A percentile compares a stretch with the other conserved stretches of the same genome.
phyloP scores from a whole-genome alignment of 2,113 vertebrate species.

The Donacobius atricapilla region DNA sequence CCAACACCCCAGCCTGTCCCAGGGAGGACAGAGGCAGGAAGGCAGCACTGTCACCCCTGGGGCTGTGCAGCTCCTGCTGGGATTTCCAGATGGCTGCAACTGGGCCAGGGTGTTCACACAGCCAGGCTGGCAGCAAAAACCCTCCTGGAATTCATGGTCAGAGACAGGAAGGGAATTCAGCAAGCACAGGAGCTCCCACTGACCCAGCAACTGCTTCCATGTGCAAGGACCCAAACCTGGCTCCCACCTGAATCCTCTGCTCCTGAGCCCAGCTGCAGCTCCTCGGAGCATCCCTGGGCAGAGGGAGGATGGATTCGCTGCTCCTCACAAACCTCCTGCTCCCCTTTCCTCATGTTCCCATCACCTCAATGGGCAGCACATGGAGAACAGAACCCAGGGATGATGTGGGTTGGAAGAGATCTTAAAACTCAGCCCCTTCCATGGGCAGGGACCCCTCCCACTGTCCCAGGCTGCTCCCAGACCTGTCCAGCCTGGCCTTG shows the following conservation, averaged over 20 bases:
- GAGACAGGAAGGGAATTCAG: neutral
- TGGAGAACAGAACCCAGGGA: neutral
- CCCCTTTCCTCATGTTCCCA: neutral
- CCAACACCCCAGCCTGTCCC: neutral
- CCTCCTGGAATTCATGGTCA: neutral
- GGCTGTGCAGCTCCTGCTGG: neutral
- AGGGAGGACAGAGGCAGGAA: neutral
- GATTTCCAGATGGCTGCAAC: neutral
- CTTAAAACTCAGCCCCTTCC: neutral
- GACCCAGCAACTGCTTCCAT: neutral
- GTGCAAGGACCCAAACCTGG: neutral
- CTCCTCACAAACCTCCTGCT: neutral
- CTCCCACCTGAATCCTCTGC: neutral
- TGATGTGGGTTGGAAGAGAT: neutral
- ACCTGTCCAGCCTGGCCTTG: neutral
- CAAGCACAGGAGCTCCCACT: neutral
- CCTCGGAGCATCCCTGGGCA: neutral
- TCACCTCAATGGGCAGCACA: neutral
- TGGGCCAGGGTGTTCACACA: neutral
- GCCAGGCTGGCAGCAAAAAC: neutral
- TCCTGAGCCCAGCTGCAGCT: neutral
- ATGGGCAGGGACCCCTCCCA: neutral
- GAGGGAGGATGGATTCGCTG: neutral
- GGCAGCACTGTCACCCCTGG: neutral
- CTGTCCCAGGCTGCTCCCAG: neutral